Evolutionary conservation across 2,797 vertebrate species (phyloP).

Genomic region (Knipowitschia caucasica): DNA sequence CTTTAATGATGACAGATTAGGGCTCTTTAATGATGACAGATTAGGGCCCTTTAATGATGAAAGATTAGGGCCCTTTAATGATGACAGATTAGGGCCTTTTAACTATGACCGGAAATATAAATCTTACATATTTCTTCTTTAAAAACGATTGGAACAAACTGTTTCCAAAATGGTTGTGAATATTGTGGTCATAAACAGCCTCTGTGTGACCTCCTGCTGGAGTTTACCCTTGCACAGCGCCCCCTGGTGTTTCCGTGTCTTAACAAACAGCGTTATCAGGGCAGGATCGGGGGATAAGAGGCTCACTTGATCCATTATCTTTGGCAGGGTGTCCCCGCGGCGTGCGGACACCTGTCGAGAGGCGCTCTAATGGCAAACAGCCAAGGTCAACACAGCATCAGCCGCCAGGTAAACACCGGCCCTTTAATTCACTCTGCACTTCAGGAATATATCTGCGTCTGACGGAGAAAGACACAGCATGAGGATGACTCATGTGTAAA

Average conservation of each 20-base stretch:
- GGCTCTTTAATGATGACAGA: too few species aligned
- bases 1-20: too few species aligned
- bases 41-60: too few species aligned
- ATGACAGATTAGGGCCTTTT: too few species aligned
- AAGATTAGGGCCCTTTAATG: too few species aligned
- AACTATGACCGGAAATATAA: too few species aligned
- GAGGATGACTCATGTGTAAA: too few species aligned
- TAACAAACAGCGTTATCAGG: constrained; percentile 54
- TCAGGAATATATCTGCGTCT: too few species aligned
- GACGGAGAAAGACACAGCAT: too few species aligned
- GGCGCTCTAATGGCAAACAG: constrained; percentile 60
- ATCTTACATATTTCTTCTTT: too few species aligned
- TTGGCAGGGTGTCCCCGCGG: constrained; percentile 61
- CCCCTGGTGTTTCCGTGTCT: constrained; percentile 45
- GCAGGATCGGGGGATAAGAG: constrained; percentile 70
- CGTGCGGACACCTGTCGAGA: constrained; percentile 59
- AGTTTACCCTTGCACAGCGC: constrained; percentile 51
- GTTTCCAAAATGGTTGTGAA: too few species aligned
- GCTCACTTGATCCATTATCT: constrained; percentile 78
- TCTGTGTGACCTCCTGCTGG: constrained; percentile 33
- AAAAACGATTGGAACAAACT: too few species aligned
- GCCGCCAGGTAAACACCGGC: constrained; percentile 31
- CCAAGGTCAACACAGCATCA: constrained; percentile 67
- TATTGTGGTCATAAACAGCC: background rate
- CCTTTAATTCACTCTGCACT: constrained; percentile 32